Evolutionary conservation across 1,140 invertebrate species (phyloP), one percentile per base, ranked within the genome.

Genomic region (Drosophila gunungcola): DNA sequence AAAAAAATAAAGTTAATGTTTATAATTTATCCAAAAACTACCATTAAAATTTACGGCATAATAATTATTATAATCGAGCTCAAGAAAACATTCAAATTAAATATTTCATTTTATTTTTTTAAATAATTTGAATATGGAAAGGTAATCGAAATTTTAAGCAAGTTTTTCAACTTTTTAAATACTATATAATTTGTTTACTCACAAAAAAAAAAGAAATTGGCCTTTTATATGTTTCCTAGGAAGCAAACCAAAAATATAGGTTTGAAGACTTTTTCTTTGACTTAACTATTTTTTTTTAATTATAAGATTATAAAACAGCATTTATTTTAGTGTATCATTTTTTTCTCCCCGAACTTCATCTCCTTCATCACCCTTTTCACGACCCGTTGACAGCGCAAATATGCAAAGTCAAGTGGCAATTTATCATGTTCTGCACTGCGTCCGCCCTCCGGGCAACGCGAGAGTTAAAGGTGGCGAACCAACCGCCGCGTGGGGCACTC

Each of bases 381-480:
- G 58, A 85, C 52, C 74, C 62, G 54, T 60, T 72, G 78, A 74
- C 64, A 75, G 51, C 75, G 55, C 70, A 83, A 88, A 88, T 88
- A 86, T 86, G 83, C 83, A 88, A 86, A 86, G 83, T 86, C 83
- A 86, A 86, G 83, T 88, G 83, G 79, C 83, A 86, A 86, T 86
- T 86, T 86, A 86, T 86, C 83, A 86, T 82, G 51, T 73, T 56
- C 55, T 77, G 80, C 77, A 84, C 51, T 51, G 70, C 16, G 36
- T 25, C 32, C 60, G 49, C 49, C 43, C 52, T 51, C 36, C 32
- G 36, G 36, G 21, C 21, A 53, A 6, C 16, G 48, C 16, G 27
- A 55, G 29, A 57, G 53, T 42, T 64, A 68, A 70, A 46, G 46
- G 54, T 41, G 65, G 41, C 38, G 41, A 39, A 25, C 34, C 36